Evolutionary conservation across 2,113 vertebrate genomes (phyloP).

Genomic region (Platysternon megacephalum): DNA sequence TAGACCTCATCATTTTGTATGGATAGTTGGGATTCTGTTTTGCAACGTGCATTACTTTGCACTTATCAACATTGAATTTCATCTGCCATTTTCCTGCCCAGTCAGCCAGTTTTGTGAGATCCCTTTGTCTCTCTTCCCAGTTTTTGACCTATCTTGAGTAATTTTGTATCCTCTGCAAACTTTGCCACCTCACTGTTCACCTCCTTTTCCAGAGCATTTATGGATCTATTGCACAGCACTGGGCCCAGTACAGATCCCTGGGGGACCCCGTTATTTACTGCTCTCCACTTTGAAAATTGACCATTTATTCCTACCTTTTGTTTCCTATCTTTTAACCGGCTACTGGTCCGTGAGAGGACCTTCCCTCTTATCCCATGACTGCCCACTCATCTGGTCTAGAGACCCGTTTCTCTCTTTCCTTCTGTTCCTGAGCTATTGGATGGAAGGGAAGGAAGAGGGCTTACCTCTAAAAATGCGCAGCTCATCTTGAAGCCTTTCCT

Average conservation of each 20-base stretch:
- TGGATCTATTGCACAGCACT: background rate
- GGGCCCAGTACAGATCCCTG: background rate
- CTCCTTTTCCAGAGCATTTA: background rate
- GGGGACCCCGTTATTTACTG: background rate
- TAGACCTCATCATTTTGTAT: background rate
- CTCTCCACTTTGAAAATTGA: background rate
- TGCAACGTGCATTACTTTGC: background rate
- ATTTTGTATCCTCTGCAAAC: background rate
- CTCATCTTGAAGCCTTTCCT: background rate
- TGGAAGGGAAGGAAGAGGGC: fast-evolving
- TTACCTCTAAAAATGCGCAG: conserved; percentile 4
- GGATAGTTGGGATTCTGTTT: background rate
- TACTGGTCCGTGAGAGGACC: background rate
- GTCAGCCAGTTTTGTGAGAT: background rate
- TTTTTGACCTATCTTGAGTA: background rate
- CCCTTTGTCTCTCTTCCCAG: background rate
- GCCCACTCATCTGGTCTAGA: background rate
- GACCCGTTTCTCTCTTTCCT: fast-evolving
- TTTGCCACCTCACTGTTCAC: background rate
- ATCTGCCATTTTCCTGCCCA: background rate
- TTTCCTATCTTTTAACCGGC: background rate
- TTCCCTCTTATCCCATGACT: background rate
- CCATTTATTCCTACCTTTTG: background rate
- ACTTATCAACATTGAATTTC: background rate
- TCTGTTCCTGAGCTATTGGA: fast-evolving